Evolutionary conservation across 2,888 invertebrate species (phyloP).

Genomic region (Odontocolon sp.): DNA sequence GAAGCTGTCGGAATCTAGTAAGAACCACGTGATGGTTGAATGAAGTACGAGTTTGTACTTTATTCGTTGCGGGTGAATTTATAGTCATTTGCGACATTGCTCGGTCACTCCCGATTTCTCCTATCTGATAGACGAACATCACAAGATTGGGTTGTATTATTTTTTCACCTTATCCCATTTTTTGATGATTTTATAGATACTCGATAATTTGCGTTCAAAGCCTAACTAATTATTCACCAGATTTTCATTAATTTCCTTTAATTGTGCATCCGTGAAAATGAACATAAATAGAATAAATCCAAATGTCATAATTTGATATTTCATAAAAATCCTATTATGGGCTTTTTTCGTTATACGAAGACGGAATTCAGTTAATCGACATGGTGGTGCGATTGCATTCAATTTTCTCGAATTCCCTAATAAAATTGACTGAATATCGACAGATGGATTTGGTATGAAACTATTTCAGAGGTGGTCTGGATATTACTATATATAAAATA

Average conservation of each 20-base stretch:
- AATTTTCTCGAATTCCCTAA: neutral
- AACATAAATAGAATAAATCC: no score
- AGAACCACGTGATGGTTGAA: constrained; percentile 37
- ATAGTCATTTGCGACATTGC: neutral
- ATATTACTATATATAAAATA: neutral
- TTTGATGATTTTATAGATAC: no score
- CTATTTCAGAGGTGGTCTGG: neutral
- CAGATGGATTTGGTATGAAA: neutral
- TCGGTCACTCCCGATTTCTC: constrained; percentile 19
- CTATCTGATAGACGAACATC: constrained; percentile 5
- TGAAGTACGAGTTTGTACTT: constrained; percentile 39
- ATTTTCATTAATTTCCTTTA: no score
- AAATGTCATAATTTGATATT: no score
- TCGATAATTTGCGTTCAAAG: no score
- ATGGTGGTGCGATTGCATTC: neutral
- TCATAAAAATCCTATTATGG: no score
- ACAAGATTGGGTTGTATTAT: no score
- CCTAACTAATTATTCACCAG: no score
- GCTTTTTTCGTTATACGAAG: no score
- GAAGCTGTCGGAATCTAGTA: constrained; percentile 50
- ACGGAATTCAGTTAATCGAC: no score
- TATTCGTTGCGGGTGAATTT: neutral
- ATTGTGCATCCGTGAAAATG: no score
- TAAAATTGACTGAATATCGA: neutral
- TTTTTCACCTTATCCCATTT: no score